Evolutionary conservation across 2,888 invertebrate genomes (phyloP).

Genomic region (Drosophila nr. perissopoda): DNA sequence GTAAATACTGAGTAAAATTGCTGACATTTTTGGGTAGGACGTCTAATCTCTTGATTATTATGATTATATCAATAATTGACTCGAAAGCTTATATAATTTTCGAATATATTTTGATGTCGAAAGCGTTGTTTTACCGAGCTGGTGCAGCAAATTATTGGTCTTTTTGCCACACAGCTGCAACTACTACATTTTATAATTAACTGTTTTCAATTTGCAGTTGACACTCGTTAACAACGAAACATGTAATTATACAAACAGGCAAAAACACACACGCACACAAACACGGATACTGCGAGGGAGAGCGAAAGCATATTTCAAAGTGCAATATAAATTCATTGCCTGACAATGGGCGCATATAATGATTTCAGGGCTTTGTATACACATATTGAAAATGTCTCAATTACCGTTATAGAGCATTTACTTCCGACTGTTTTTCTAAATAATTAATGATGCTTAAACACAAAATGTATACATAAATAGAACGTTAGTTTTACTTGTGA

Average conservation of each 20-base stretch:
- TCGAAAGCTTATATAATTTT: background rate
- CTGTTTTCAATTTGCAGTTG: slow-evolving; percentile 62
- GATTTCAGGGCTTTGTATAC: slow-evolving; percentile 48
- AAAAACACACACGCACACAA: slow-evolving; percentile 5
- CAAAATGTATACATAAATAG: slow-evolving; percentile 37
- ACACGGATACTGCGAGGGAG: slow-evolving; percentile 1
- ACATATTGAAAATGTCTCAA: slow-evolving; percentile 82
- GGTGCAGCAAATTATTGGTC: slow-evolving; percentile 13
- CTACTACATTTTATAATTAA: slow-evolving; percentile 49
- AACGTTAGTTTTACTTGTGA: slow-evolving; percentile 19
- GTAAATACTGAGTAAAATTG: background rate
- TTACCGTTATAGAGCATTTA: slow-evolving; percentile 75
- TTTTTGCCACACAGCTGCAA: background rate
- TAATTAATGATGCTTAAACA: slow-evolving; percentile 80
- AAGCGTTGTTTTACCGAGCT: background rate
- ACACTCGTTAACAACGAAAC: slow-evolving; percentile 51
- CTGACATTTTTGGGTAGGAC: background rate
- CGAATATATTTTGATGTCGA: slow-evolving; percentile 1
- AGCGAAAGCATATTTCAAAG: slow-evolving; percentile 41
- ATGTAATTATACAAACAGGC: slow-evolving; percentile 35
- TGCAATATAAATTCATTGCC: slow-evolving; percentile 55
- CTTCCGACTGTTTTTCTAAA: slow-evolving; percentile 79
- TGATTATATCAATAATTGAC: slow-evolving; percentile 13
- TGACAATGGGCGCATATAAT: slow-evolving; percentile 52
- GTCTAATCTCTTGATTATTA: background rate